Evolutionary conservation across 2,797 vertebrate species (phyloP).

Genomic region (Falco cherrug): DNA sequence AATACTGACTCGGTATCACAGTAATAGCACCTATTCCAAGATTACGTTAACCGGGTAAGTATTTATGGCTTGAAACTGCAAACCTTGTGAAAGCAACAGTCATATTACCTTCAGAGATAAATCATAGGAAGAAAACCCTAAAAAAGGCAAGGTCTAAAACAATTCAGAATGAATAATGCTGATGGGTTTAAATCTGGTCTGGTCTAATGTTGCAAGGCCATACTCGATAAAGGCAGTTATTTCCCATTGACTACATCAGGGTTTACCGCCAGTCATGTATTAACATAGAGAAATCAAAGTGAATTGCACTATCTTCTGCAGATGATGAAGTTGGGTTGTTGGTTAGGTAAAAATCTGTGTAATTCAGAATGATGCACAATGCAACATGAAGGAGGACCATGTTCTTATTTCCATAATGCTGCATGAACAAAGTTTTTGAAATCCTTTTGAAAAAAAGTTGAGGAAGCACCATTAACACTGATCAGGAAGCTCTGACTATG

Average conservation of each 20-base stretch:
- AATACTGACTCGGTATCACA: background rate
- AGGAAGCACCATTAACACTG: background rate
- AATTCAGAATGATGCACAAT: background rate
- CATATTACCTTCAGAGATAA: background rate
- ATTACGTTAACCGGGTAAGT: background rate
- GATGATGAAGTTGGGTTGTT: background rate
- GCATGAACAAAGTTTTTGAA: background rate
- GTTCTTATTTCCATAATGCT: background rate
- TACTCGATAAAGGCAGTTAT: background rate
- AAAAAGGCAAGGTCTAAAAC: background rate
- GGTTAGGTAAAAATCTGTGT: background rate
- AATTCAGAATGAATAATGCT: background rate
- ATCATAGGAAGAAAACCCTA: background rate
- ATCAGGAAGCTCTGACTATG: background rate
- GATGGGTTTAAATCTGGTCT: background rate
- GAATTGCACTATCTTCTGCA: background rate
- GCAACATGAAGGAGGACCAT: background rate
- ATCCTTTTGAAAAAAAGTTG: background rate
- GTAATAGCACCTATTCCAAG: background rate
- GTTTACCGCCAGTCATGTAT: background rate
- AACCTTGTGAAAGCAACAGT: background rate
- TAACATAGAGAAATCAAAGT: background rate
- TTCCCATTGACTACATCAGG: rapidly evolving
- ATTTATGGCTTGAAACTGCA: background rate
- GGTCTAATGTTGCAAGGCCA: background rate